Evolutionary conservation across 2,888 invertebrate genomes (phyloP), one percentile per base, ranked within the genome.

Genomic region (Phaonia tiefii): DNA sequence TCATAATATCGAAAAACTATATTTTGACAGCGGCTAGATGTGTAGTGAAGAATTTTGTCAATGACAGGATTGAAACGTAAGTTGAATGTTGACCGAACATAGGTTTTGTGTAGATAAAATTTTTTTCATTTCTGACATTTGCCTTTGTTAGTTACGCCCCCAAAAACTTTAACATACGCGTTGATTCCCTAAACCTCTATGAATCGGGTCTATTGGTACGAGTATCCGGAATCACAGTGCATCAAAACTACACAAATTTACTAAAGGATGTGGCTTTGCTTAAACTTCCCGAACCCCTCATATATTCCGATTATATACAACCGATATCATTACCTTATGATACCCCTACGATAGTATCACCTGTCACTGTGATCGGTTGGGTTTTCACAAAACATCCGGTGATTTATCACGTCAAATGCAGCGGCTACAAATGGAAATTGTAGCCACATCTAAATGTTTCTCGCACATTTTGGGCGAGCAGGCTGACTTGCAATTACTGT

Each of bases 21-120:
- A 76, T 90, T 3, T 70, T 90, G 1, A 90, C 90, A 0, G 89
- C 90, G 1, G 90, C 89, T 1, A 89, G 90, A 63, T 90, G 90
- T 82, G 88, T 90, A 20, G 69, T 31, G 1, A 20, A 54, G 26
- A 56, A 26, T 25, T 56, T 56, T 8, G 25, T 5, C 56, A 56
- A 26, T 13, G 25, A 56, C 26, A 26, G 26, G 1, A 13, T 26
- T 13, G 56, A 20, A 13, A 56, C 26, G 56, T 56, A 26, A 56
- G 56, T 25, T 2, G 2, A 44, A n/a, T n/a, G n/a, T 37, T 37
- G 4, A 37, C 37, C 4, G 10, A 37, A 37, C 5, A 4, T 37
- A 7, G 10, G 37, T 37, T 37, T 37, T 10, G 37, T 37, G 4
- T 37, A 46, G 2, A 46, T 46, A 46, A 8, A 46, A 13, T 46